Evolutionary conservation across 2,113 vertebrate genomes (phyloP).

Genomic region (Phainopepla nitens): DNA sequence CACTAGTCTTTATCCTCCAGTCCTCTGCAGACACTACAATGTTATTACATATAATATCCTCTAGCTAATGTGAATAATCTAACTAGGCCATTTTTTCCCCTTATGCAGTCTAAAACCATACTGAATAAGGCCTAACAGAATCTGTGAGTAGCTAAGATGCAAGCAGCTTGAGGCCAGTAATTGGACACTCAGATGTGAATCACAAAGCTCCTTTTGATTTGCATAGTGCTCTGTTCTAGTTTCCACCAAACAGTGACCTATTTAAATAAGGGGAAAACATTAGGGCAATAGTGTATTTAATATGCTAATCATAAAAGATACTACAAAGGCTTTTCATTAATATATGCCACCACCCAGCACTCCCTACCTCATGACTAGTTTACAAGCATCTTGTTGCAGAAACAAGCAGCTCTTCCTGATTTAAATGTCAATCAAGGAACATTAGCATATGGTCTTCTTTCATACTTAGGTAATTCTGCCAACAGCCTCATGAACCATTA

Average conservation of each 20-base stretch:
- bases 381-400: constrained; percentile 12
- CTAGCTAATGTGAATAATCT: not conserved
- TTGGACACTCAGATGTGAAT: not conserved
- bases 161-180: not conserved
- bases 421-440: not conserved
- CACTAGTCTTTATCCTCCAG: not conserved
- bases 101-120: not conserved
- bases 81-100: not conserved
- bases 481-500: not conserved
- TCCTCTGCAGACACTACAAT: not conserved
- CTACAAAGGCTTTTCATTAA: constrained; percentile 16
- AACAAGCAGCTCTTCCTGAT: not conserved
- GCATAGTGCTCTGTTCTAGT: not conserved
- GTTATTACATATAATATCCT: not conserved
- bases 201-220: not conserved
- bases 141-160: not conserved
- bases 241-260: not conserved
- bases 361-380: not conserved
- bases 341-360: not conserved
- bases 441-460: not conserved
- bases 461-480: not conserved
- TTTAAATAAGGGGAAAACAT: not conserved
- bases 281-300: not conserved
- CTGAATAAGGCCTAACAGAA: not conserved
- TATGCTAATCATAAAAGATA: not conserved